A percentile compares a stretch with the other conserved stretches of the same genome.
These are phyloP conservation scores for Vidua macroura DNA, from an alignment of 2,113 vertebrate species.

Conservation along the genomic window DNA sequence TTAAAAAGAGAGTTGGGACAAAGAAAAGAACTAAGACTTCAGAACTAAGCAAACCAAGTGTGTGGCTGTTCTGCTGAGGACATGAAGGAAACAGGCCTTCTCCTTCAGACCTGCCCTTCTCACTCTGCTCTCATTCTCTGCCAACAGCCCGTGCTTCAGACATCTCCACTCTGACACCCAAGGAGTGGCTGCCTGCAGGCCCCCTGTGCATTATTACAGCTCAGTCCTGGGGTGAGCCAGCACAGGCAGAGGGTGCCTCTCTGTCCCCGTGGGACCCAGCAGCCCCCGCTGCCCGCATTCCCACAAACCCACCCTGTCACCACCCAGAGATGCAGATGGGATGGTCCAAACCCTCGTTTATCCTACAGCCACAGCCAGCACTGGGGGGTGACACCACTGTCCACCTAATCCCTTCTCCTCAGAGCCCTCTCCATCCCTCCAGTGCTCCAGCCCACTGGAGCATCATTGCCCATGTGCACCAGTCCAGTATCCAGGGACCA, in stretches of 20 bases:
- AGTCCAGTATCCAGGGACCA: neutral
- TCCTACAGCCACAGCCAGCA: neutral
- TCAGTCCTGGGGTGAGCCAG: neutral
- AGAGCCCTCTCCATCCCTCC: neutral
- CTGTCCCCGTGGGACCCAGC: neutral
- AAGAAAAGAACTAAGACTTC: neutral
- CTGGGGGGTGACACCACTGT: neutral
- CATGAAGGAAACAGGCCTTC: rapidly evolving
- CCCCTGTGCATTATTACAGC: neutral
- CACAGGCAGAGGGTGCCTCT: neutral
- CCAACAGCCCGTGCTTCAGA: neutral
- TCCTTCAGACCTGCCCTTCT: neutral
- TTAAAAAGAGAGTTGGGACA: neutral
- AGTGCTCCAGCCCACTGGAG: rapidly evolving
- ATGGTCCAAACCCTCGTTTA: neutral
- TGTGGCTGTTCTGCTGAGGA: neutral
- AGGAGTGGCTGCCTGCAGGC: neutral
- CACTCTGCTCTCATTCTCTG: neutral
- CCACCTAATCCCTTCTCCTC: too few species aligned
- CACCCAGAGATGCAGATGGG: neutral
- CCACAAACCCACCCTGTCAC: rapidly evolving
- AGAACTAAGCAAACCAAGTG: neutral
- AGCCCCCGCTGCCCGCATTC: neutral
- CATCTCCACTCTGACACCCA: rapidly evolving
- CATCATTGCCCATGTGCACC: rapidly evolving